A percentile compares a stretch with the other conserved stretches of the same genome.
These are phyloP conservation scores for Trachelus iudaicus DNA, from an alignment of 2,888 invertebrate species.

Conservation along the genomic window DNA sequence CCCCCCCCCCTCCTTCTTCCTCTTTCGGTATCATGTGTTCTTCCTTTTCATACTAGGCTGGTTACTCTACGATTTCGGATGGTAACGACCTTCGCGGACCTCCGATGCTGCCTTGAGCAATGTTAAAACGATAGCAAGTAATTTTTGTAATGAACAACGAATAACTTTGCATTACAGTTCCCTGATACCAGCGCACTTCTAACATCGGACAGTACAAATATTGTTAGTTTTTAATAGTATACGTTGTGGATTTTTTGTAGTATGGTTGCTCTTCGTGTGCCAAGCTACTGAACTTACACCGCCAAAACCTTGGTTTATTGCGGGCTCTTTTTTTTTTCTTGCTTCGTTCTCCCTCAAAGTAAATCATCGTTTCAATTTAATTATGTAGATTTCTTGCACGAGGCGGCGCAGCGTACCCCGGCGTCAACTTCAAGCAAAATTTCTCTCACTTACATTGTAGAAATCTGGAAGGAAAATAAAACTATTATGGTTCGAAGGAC, in stretches of 20 bases:
- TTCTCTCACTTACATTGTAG: constrained; percentile 55
- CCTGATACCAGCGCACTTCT: constrained; percentile 61
- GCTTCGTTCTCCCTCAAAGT: constrained; percentile 29
- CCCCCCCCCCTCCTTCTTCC: background rate
- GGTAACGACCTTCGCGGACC: background rate
- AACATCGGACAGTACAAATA: constrained; percentile 58
- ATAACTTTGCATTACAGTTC: constrained; percentile 41
- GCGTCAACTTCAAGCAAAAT: constrained; percentile 51
- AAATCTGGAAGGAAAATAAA: constrained; percentile 52
- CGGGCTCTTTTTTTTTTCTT: constrained; percentile 20
- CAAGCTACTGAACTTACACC: constrained; percentile 53
- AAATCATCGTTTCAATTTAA: constrained; percentile 30
- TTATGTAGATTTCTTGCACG: constrained; percentile 23
- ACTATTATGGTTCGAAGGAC: background rate
- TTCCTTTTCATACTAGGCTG: background rate
- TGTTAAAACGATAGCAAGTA: background rate
- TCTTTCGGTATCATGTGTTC: background rate
- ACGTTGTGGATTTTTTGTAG: constrained; percentile 53
- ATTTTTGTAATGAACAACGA: background rate
- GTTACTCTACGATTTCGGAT: background rate
- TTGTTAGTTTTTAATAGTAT: constrained; percentile 59
- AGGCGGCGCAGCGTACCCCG: constrained; percentile 45
- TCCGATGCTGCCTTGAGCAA: background rate
- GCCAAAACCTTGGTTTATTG: constrained; percentile 40
- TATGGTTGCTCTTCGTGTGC: constrained; percentile 44